Evolutionary conservation across 1,140 invertebrate species (phyloP).

Genomic region (Aphaenogaster floridana): DNA sequence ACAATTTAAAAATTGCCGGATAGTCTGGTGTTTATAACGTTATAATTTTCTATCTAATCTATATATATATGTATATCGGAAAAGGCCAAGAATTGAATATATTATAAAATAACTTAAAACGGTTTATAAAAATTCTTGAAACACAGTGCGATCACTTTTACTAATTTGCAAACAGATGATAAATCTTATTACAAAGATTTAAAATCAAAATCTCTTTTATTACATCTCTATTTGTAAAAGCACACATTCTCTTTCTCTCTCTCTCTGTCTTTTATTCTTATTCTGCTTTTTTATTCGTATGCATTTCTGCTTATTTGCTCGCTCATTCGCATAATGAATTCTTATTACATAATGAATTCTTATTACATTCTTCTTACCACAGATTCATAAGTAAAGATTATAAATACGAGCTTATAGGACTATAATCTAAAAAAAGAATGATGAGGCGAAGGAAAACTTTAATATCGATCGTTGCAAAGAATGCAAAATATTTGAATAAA

Average conservation of each 20-base stretch:
- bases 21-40: no score
- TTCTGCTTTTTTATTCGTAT: neutral
- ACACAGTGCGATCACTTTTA: neutral
- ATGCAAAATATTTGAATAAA: slow-evolving; percentile 39
- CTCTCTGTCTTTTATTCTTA: neutral
- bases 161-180: slow-evolving; percentile 10
- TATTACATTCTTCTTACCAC: neutral
- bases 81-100: neutral
- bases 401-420: neutral
- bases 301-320: neutral
- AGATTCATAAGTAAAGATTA: neutral
- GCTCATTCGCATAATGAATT: neutral
- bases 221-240: neutral
- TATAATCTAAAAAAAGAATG: neutral
- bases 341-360: slow-evolving; percentile 8
- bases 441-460: neutral
- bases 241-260: neutral
- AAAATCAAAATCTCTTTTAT: neutral
- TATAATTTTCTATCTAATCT: no score
- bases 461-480: slow-evolving; percentile 33
- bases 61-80: no score
- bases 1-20: no score
- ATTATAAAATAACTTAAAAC: slow-evolving; percentile 9
- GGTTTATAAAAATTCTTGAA: neutral
- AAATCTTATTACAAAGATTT: neutral